These are phyloP conservation scores for Paratilapia polleni DNA, from an alignment of 2,113 vertebrate species.

Conservation along the genomic window DNA sequence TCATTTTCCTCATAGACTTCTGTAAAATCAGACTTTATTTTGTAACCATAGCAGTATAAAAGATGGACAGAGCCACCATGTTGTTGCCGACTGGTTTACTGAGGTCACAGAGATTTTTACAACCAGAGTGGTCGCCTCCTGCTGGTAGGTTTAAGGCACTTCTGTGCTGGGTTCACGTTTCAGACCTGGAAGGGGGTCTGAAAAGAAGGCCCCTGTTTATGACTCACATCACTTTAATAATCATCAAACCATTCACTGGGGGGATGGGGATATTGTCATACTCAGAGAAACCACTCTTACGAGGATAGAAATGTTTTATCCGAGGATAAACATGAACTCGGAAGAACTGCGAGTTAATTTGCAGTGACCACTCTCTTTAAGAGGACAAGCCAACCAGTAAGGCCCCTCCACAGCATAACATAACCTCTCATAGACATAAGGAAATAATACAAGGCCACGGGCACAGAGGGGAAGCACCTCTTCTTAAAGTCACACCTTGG, in stretches of 20 bases:
- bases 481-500: not conserved
- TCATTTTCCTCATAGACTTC: too few relatives aligned
- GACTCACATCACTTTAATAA: not conserved
- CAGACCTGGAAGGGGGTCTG: too few relatives aligned
- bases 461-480: not conserved
- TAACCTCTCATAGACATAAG: too few relatives aligned
- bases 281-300: not conserved
- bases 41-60: too few relatives aligned
- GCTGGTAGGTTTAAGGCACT: too few relatives aligned
- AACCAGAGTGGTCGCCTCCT: not conserved
- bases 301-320: not conserved
- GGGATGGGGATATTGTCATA: not conserved
- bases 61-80: too few relatives aligned
- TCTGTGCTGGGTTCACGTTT: too few relatives aligned
- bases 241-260: not conserved
- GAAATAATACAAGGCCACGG: not conserved
- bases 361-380: not conserved
- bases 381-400: not conserved
- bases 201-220: too few relatives aligned
- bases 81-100: too few relatives aligned
- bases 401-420: not conserved
- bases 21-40: too few relatives aligned
- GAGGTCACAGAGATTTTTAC: not conserved
- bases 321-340: not conserved
- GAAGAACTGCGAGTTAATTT: not conserved